Evolutionary conservation across 2,888 invertebrate species (phyloP).

Genomic region (Limnephilus lunatus): DNA sequence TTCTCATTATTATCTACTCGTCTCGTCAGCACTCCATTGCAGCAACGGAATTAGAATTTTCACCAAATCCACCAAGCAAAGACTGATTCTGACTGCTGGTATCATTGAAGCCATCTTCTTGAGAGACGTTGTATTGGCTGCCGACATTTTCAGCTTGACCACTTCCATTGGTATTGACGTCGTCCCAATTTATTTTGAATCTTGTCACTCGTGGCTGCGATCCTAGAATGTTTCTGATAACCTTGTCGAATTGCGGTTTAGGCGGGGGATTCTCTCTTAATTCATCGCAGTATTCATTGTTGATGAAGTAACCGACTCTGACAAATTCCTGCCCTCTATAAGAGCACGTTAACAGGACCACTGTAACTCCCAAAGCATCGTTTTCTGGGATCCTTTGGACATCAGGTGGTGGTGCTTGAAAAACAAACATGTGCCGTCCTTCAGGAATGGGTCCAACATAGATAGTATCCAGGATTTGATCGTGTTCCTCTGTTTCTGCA

Average conservation of each 20-base stretch:
- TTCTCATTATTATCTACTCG: not conserved
- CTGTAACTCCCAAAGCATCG: constrained; percentile 98
- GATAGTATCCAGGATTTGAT: constrained; percentile 97
- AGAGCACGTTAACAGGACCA: constrained; percentile 95
- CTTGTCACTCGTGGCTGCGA: constrained; percentile 96
- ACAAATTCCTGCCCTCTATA: constrained; percentile 97
- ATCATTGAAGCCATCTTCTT: constrained; percentile 9
- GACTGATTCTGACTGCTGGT: constrained; percentile 74
- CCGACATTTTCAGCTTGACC: constrained; percentile 37
- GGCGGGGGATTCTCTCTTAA: constrained; percentile 95
- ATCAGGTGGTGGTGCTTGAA: constrained; percentile 96
- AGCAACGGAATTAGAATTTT: constrained; percentile 81
- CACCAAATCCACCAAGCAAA: constrained; percentile 74
- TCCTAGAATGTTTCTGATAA: constrained; percentile 89
- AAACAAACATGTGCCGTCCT: constrained; percentile 88
- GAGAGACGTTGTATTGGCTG: constrained; percentile 35
- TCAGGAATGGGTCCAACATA: constrained; percentile 99
- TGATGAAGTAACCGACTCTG: constrained; percentile 98
- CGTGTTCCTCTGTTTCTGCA: constrained; percentile 97
- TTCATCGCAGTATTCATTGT: constrained; percentile 97
- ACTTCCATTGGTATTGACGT: constrained; percentile 73
- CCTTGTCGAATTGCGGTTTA: constrained; percentile 95
- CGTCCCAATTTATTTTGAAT: constrained; percentile 99
- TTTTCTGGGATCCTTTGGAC: constrained; percentile 95
- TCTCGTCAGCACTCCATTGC: constrained; percentile 79